phyloP scores from a whole-genome alignment of 1,140 invertebrate genomes.

The Solen grandis region DNA sequence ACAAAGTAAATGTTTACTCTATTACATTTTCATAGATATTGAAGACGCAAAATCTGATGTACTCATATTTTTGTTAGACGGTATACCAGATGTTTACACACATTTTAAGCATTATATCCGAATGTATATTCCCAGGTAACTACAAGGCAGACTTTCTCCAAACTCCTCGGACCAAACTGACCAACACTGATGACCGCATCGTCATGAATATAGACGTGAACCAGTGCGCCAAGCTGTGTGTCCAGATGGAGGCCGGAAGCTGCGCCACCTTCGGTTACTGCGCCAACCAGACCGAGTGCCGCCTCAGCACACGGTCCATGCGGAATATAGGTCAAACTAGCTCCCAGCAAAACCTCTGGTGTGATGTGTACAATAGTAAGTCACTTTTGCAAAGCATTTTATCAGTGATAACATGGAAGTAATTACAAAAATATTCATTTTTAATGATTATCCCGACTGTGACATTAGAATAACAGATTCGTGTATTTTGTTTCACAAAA shows the following conservation, averaged over 20 bases:
- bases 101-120: no score
- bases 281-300: conserved; percentile 66
- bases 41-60: no score
- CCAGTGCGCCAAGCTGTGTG: conserved; percentile 73
- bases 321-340: conserved; percentile 65
- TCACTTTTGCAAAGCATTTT: background rate
- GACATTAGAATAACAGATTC: no score
- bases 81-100: no score
- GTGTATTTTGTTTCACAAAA: no score
- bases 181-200: conserved; percentile 64
- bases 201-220: conserved; percentile 59
- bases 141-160: conserved; percentile 69
- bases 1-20: no score
- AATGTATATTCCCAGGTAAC: conserved; percentile 60
- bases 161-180: conserved; percentile 48
- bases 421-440: no score
- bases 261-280: conserved; percentile 74
- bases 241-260: conserved; percentile 61
- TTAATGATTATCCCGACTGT: no score
- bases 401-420: no score
- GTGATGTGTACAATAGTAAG: conserved; percentile 71
- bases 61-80: no score
- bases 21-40: no score
- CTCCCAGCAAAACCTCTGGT: conserved; percentile 61
- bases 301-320: conserved; percentile 60